A percentile compares a stretch with the other conserved stretches of the same genome.
Conservation (phyloP, 37 sponge, comb jelly and placozoan genomes). For the Diacarnus erythraeanus region DNA sequence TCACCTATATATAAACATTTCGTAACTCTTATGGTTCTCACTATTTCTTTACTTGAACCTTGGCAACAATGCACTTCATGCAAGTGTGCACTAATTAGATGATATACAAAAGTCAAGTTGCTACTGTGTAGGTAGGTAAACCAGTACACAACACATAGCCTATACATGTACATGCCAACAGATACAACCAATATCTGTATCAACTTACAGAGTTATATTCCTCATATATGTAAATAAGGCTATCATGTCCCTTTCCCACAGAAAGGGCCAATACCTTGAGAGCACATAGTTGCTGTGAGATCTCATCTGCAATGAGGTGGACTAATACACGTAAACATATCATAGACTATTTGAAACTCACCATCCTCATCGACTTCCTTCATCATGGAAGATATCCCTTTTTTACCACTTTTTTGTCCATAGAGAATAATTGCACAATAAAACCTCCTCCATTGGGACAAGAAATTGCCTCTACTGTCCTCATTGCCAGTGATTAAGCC, state of each 20-base stretch:
- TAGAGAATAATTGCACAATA: conserved; percentile 16
- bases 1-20: too few species aligned
- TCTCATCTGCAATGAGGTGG: conserved; percentile 10
- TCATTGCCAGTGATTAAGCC: not conserved
- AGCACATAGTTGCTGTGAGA: conserved; percentile 6
- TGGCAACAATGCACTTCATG: too few species aligned
- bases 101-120: too few species aligned
- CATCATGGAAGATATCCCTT: not conserved
- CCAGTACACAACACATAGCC: too few species aligned
- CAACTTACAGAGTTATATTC: conserved; percentile 3
- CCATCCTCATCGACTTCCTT: not conserved
- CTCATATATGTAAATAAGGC: not conserved
- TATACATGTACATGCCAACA: too few species aligned
- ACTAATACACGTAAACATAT: not conserved
- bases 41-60: too few species aligned
- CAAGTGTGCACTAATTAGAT: too few species aligned
- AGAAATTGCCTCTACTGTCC: conserved; percentile 3
- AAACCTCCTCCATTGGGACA: conserved; percentile 3
- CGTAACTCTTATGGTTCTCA: too few species aligned
- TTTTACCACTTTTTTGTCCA: conserved; percentile 1
- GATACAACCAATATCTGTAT: not conserved
- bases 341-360: not conserved
- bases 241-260: not conserved
- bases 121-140: too few species aligned
- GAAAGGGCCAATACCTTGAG: conserved; percentile 1